These are phyloP conservation scores for Pandemis heparana DNA, from an alignment of 2,888 invertebrate genomes.

Conservation along the genomic window DNA sequence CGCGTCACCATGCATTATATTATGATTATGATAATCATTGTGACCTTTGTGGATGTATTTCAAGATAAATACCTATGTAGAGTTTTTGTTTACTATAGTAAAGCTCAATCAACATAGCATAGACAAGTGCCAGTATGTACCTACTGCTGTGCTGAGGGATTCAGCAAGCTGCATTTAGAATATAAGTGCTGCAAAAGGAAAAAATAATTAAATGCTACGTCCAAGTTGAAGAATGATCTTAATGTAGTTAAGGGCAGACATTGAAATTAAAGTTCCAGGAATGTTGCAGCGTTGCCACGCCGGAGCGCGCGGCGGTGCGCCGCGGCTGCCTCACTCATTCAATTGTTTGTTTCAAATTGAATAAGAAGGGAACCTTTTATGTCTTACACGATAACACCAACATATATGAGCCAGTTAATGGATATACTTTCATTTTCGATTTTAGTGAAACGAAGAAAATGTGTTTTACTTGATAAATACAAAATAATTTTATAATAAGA, in stretches of 20 bases:
- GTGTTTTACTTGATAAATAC: not conserved
- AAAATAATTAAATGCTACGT: conserved; percentile 49
- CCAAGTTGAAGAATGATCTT: conserved; percentile 53
- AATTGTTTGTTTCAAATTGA: conserved; percentile 37
- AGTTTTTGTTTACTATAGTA: conserved; percentile 5
- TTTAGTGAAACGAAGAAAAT: too few species aligned
- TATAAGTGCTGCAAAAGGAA: conserved; percentile 45
- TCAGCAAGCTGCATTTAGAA: conserved; percentile 30
- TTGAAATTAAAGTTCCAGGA: conserved; percentile 61
- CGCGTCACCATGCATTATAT: not conserved
- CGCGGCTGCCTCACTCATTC: conserved; percentile 27
- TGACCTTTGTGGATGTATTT: not conserved
- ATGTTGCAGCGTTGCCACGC: conserved; percentile 50
- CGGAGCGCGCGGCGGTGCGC: conserved; percentile 7
- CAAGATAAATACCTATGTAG: not conserved
- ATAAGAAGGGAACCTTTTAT: conserved; percentile 28
- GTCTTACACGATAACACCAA: conserved; percentile 12
- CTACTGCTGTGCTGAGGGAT: not conserved
- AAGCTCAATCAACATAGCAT: not conserved
- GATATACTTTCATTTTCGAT: not conserved
- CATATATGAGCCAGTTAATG: conserved; percentile 5
- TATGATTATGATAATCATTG: conserved; percentile 2
- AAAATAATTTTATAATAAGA: not conserved
- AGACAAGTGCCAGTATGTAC: not conserved
- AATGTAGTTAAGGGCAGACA: conserved; percentile 56